phyloP scores from a whole-genome alignment of 1,140 invertebrate species.

The Frieseomelitta varia region DNA sequence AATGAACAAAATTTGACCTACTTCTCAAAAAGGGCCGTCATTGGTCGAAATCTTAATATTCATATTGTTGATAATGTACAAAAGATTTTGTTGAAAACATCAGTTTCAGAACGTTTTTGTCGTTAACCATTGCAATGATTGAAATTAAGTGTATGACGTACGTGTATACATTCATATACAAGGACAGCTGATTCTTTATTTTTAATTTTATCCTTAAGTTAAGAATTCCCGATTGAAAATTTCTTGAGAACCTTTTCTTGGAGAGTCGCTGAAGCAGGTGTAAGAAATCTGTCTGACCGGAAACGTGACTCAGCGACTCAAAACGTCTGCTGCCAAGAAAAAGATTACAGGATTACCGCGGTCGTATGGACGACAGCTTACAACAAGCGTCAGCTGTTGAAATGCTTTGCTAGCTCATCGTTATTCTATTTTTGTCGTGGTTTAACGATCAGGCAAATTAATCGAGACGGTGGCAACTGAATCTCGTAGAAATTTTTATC shows the following conservation, averaged over 20 bases:
- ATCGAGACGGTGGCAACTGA: slow-evolving; percentile 28
- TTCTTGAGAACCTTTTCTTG: neutral
- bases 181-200: neutral
- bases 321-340: slow-evolving; percentile 36
- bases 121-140: neutral
- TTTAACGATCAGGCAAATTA: slow-evolving; percentile 38
- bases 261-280: slow-evolving; percentile 43
- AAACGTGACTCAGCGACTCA: slow-evolving; percentile 56
- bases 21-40: too few relatives aligned
- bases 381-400: slow-evolving; percentile 55
- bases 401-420: slow-evolving; percentile 10
- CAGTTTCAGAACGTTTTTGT: neutral
- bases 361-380: slow-evolving; percentile 14
- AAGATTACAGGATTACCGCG: slow-evolving; percentile 46
- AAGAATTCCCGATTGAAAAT: neutral
- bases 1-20: too few relatives aligned
- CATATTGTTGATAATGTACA: neutral
- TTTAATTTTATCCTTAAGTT: too few relatives aligned
- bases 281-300: slow-evolving; percentile 53
- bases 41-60: neutral
- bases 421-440: slow-evolving; percentile 49
- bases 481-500: neutral
- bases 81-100: neutral
- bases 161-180: neutral
- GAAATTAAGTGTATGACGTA: neutral